Evolutionary conservation across 2,888 invertebrate genomes (phyloP), one percentile per base, ranked within the genome.

Genomic region (Aricia artaxerxes): DNA sequence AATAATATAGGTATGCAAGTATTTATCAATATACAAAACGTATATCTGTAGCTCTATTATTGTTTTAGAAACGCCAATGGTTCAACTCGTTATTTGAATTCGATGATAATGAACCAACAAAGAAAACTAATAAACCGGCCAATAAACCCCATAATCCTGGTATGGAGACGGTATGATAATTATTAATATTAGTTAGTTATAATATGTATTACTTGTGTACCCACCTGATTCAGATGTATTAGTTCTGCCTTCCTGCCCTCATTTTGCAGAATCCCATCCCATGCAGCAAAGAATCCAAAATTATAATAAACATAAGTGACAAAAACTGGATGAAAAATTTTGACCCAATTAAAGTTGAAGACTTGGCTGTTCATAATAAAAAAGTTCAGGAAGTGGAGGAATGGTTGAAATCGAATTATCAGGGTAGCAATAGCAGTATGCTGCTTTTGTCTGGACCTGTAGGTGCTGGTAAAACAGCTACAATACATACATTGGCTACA

Each of bases 381-480:
- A 97, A 97, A 89, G 88, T 97, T 3, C 95, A 95, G 84, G 97
- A 97, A 90, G 92, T 97, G 61, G 95, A 96, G 84, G 92, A 94
- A 44, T 97, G 97, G 97, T 84, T 97, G 77, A 93, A 87, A 85
- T 85, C 84, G 53, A 89, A 91, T 0, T 86, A 87, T 82, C 81
- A 82, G 35, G 85, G 81, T 16, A 91, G 88, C 80, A 85, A 84
- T 78, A 89, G 92, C 82, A 92, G 95, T 78, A 95, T 97, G 82
- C 91, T 98, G 64, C 88, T 98, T 4, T 84, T 98, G 38, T 96
- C 96, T 7, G 98, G 98, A 0, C 97, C 98, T 38, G 96, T 98
- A 0, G 98, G 98, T 0, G 96, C 96, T 86, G 98, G 98, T 0
- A 98, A 98, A 92, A 97, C 98, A 1, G 95, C 96, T 0, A 96